A percentile compares a stretch with the other conserved stretches of the same genome.
Conservation (phyloP, 2,888 invertebrate species). For the Lasioglossum lativentre region DNA sequence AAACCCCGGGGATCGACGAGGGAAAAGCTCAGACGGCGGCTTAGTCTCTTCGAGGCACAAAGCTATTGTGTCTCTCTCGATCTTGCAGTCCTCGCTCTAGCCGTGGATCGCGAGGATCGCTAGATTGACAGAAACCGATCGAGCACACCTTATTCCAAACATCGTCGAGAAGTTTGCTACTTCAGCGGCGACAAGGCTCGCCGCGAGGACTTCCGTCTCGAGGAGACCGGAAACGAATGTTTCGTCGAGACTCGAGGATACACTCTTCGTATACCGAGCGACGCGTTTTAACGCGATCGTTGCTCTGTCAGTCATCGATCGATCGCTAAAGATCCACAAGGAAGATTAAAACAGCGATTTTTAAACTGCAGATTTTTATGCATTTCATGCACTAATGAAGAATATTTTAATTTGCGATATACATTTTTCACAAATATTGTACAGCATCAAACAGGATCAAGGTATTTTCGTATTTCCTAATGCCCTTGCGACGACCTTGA, state of each 20-base stretch:
- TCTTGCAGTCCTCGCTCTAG: neutral
- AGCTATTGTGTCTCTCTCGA: slow-evolving; percentile 24
- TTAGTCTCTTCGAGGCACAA: neutral
- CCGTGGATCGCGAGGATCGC: neutral
- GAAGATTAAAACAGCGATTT: too few relatives aligned
- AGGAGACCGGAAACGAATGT: neutral
- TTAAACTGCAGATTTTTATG: too few relatives aligned
- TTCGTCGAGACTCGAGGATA: neutral
- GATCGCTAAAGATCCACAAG: too few relatives aligned
- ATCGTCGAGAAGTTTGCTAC: slow-evolving; percentile 6
- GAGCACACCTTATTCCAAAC: neutral
- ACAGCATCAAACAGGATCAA: neutral
- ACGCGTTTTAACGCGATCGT: neutral
- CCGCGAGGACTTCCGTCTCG: neutral
- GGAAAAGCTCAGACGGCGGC: slow-evolving; percentile 22
- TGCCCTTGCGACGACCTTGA: neutral
- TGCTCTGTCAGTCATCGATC: too few relatives aligned
- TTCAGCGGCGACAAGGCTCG: neutral
- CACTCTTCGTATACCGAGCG: neutral
- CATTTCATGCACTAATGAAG: too few relatives aligned
- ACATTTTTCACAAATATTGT: neutral
- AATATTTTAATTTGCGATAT: too few relatives aligned
- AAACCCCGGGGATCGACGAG: slow-evolving; percentile 35
- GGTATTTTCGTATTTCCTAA: neutral
- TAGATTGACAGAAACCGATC: slow-evolving; percentile 3